These are phyloP conservation scores for Cisticola juncidis DNA, from an alignment of 2,113 vertebrate genomes.

Conservation along the genomic window DNA sequence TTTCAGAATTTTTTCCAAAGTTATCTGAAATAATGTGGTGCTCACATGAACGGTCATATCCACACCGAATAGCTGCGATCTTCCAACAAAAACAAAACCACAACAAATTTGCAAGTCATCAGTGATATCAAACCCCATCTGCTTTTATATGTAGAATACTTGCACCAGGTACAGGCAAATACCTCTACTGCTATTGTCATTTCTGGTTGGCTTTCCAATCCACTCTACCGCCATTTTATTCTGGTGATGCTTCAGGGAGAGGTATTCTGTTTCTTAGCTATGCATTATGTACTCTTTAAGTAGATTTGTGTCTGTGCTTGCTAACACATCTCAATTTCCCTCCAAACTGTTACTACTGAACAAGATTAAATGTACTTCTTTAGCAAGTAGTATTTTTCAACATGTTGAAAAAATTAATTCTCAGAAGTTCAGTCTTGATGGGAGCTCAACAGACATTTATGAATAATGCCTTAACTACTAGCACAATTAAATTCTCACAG, in stretches of 20 bases:
- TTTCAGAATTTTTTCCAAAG: neutral
- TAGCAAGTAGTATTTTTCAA: neutral
- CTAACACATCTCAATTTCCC: neutral
- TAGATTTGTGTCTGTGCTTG: neutral
- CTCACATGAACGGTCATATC: neutral
- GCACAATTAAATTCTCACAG: neutral
- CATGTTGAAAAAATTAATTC: neutral
- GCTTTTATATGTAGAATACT: neutral
- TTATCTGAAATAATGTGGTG: neutral
- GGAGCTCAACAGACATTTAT: neutral
- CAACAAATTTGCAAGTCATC: neutral
- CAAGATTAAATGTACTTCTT: neutral
- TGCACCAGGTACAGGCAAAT: neutral
- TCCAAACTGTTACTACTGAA: neutral
- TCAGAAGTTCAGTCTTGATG: neutral
- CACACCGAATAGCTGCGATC: neutral
- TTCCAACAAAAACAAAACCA: neutral
- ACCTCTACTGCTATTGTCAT: neutral
- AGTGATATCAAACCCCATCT: neutral
- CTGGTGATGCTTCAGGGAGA: neutral
- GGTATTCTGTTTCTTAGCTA: neutral
- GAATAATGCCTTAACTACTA: neutral
- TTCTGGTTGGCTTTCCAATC: neutral
- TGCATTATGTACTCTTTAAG: neutral
- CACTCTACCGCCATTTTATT: neutral